phyloP scores from a whole-genome alignment of 2,113 vertebrate genomes.

The Noctilio leporinus region DNA sequence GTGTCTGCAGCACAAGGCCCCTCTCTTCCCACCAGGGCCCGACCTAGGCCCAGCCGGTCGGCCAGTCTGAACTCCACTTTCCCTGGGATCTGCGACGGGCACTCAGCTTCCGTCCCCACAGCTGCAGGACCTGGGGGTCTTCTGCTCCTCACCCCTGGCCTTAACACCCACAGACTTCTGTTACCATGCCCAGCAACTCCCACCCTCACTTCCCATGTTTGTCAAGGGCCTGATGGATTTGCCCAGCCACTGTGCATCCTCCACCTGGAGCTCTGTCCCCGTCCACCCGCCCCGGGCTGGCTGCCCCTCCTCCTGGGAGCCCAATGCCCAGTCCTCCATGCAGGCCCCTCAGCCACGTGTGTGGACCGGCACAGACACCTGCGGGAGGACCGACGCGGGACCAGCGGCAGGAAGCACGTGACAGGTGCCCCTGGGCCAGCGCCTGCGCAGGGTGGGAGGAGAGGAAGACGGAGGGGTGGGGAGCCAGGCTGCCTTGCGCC shows the following conservation, averaged over 20 bases:
- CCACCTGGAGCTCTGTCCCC: background rate
- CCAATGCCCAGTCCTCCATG: background rate
- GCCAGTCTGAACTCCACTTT: background rate
- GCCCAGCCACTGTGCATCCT: too few species aligned
- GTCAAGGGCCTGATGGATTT: background rate
- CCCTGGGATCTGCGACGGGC: too few species aligned
- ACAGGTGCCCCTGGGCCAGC: rapidly evolving
- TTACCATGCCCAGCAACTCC: background rate
- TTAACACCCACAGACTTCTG: background rate
- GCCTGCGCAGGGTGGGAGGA: too few species aligned
- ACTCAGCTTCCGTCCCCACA: background rate
- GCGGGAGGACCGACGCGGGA: too few species aligned
- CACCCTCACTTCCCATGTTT: too few species aligned
- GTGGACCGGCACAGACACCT: background rate
- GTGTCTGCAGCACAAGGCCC: background rate
- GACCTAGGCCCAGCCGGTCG: background rate
- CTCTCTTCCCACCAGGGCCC: too few species aligned
- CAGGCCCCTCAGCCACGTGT: too few species aligned
- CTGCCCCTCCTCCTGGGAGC: too few species aligned
- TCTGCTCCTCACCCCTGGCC: too few species aligned
- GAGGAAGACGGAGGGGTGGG: too few species aligned
- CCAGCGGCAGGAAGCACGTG: background rate
- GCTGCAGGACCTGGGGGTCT: background rate
- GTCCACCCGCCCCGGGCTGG: background rate
- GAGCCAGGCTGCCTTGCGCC: rapidly evolving